These are phyloP conservation scores for Apodemus sylvaticus DNA, from an alignment of 2,113 vertebrate species.

Conservation along the genomic window DNA sequence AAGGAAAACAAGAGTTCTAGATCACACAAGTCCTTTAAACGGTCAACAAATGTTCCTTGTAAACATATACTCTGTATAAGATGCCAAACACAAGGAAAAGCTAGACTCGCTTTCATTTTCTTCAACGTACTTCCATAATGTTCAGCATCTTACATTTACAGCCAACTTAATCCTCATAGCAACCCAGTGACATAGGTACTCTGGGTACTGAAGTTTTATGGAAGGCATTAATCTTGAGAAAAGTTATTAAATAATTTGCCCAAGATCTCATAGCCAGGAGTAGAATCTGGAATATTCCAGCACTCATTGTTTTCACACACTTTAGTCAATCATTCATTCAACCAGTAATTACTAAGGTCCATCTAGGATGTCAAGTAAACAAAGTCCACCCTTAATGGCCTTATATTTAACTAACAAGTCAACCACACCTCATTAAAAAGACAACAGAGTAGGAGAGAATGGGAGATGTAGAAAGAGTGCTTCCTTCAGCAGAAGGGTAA, in stretches of 20 bases:
- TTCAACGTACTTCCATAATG: not conserved
- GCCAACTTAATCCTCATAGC: not conserved
- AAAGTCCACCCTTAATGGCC: not conserved
- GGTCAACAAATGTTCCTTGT: not conserved
- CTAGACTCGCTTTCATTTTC: not conserved
- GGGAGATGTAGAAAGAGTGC: accelerated
- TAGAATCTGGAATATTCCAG: not conserved
- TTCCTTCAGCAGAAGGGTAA: not conserved
- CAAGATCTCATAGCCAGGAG: not conserved
- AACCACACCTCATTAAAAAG: not conserved
- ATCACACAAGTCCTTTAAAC: conserved; percentile 3
- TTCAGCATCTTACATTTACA: not conserved
- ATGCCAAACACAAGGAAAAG: not conserved
- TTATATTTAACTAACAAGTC: not conserved
- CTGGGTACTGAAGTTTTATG: not conserved
- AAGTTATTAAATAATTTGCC: not conserved
- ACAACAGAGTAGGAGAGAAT: not conserved
- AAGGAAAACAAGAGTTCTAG: not conserved
- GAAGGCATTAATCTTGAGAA: not conserved
- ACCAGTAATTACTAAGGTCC: not conserved
- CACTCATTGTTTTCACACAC: not conserved
- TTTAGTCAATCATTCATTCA: not conserved
- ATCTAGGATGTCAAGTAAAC: not conserved
- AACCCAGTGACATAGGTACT: not conserved
- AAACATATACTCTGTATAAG: not conserved